Base-by-base conservation (phyloP, 2,888 invertebrate genomes). In the Tridacna gigas region DNA sequence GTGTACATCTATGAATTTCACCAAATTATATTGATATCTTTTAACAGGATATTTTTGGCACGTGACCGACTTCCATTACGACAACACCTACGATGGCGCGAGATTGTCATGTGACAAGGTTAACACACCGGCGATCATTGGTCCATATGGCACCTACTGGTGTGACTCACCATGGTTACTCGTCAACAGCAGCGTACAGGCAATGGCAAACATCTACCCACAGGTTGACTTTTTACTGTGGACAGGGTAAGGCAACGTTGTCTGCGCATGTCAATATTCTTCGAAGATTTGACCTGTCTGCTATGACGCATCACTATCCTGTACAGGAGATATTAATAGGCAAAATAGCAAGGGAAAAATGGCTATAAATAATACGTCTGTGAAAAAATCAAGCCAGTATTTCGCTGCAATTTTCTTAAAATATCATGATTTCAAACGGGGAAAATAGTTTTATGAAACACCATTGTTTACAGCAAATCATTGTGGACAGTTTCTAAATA, bases 161-260 rank as follows among this genome's bases (percentile, higher is more conserved):
- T 98, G 98, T 95, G 98, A 98, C 95, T 97, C 98, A 90, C 97
- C 98, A 5, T 97, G 97, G 96, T 96, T 96, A 92, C 96, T 98
- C 90, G 97, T 98, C 91, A 97, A 97, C 94, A 97, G 97, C 63
- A 97, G 98, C 15, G 97, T 98, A 78, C 96, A 96, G 92, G 97
- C 97, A 89, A 98, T 98, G 98, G 97, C 97, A 95, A 96, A 96
- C 77, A 96, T 97, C 83, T 97, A 97, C 93, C 96, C 97, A 66
- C 97, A 98, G 95, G 98, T 98, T 78, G 98, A 98, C 95, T 98
- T 98, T 94, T 97, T 98, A 20, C 95, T 98, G n/a, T 98, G 98
- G 98, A 98, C 98, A 22, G 98, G 98, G 98, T 98, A 96, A 61
- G 61, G 37, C n/a, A n/a, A n/a, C n/a, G n/a, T n/a, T n/a, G n/a